Evolutionary conservation across 30 jellyfish, hydroid and myxozoan species (phyloP).

Genomic region (Turritopsis rubra): DNA sequence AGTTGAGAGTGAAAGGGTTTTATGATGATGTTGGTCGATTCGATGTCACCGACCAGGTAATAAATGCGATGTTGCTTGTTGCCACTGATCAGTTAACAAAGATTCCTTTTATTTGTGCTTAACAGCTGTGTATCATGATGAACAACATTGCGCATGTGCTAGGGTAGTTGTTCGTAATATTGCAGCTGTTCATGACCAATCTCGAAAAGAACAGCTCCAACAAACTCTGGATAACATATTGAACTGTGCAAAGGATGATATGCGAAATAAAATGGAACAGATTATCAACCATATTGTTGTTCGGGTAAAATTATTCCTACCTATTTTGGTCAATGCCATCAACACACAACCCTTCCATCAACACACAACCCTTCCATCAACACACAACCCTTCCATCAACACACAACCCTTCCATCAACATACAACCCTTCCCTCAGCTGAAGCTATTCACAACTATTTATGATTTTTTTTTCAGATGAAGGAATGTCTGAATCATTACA

Average conservation of each 20-base stretch:
- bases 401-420: background rate
- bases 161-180: constrained; percentile 34
- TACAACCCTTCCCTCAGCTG: background rate
- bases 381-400: background rate
- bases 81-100: no score
- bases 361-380: background rate
- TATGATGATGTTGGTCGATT: constrained; percentile 63
- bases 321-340: no score
- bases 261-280: constrained; percentile 54
- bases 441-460: background rate
- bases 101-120: no score
- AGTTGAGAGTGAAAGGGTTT: constrained; percentile 45
- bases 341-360: no score
- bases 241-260: constrained; percentile 78
- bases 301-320: constrained; percentile 39
- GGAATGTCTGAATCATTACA: background rate
- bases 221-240: constrained; percentile 54
- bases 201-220: constrained; percentile 28
- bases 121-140: constrained; percentile 78
- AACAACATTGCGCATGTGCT: constrained; percentile 83
- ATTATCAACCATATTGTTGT: constrained; percentile 66
- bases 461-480: background rate
- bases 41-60: constrained; percentile 69
- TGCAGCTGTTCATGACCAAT: constrained; percentile 44
- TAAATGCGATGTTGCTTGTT: no score